phyloP scores from a whole-genome alignment of 2,888 invertebrate species.

The Tenthredo distinguenda region DNA sequence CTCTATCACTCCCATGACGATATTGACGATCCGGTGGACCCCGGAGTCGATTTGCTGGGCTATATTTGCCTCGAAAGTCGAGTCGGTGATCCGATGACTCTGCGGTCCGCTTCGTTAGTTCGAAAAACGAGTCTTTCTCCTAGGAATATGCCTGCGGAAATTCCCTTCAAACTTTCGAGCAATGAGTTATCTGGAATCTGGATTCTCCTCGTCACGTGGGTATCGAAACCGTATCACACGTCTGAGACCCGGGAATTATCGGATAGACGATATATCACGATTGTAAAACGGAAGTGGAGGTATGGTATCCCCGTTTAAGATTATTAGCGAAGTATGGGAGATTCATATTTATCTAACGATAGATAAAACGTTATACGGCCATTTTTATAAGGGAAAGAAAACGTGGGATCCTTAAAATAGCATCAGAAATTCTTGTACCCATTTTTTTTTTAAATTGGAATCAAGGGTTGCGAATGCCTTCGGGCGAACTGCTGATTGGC shows the following conservation, averaged over 20 bases:
- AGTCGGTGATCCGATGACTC: neutral
- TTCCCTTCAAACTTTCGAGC: neutral
- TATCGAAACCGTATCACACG: neutral
- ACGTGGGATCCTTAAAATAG: neutral
- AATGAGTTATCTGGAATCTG: neutral
- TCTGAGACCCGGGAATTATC: too few species aligned
- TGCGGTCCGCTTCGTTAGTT: neutral
- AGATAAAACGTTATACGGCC: conserved; percentile 1
- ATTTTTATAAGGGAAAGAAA: neutral
- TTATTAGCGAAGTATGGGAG: neutral
- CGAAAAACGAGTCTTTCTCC: neutral
- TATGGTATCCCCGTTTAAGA: neutral
- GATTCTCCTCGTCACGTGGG: neutral
- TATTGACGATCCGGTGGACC: neutral
- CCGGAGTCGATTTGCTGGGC: neutral
- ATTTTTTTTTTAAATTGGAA: neutral
- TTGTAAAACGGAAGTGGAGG: neutral
- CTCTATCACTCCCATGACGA: neutral
- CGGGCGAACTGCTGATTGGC: neutral
- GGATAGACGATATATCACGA: conserved; percentile 19
- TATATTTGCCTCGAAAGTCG: neutral
- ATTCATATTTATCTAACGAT: conserved; percentile 11
- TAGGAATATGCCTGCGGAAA: too few species aligned
- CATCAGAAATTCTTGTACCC: neutral
- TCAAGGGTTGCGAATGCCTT: neutral